Base-by-base conservation (phyloP, 2,888 invertebrate species). In the Rhyacophila evoluta region DNA sequence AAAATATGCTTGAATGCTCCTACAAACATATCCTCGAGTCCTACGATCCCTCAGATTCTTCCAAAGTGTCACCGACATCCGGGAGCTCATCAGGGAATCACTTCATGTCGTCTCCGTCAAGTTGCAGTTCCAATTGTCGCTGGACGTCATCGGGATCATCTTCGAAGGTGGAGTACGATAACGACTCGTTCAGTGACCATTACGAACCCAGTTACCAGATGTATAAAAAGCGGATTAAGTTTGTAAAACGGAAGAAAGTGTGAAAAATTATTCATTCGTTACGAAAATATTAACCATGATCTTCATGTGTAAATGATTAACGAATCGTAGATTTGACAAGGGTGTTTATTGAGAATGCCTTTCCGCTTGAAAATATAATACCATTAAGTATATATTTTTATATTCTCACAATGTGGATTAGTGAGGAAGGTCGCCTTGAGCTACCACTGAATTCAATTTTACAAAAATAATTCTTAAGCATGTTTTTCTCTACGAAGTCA, bases 11-110 rank as follows among this genome's bases (percentile, higher is more conserved):
- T 80, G 88, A 89, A 84, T 90, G 90, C 81, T 89, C 89, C 10
- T 90, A 90, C 84, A 89, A 89, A 83, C 90, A 90, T 81, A 89
- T 90, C 74, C 83, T 90, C 83, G 89, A 89, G 80, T 88, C 89
- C 0, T 90, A 89, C 82, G 85, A 85, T 10, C 38, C 68, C 10
- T 68, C 27, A 12, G 33, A 71, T 1, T 12, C 38, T 10, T 70
- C 74, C 6, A 55, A 33, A 5, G 25, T 29, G 27, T 15, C 37
- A 5, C 11, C 70, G 12, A 19, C 38, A 5, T 28, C 38, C 28
- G 55, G 55, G 19, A 55, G 19, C 55, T 55, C 10, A 10, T 25
- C 29, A 12, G 55, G 28, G n/a, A 39, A 25, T 27, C 11, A 27
- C 25, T 12, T 11, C 2, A 4, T 15, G 6, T 69, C 72, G 2